Evolutionary conservation across 2,888 invertebrate genomes (phyloP), one percentile per base, ranked within the genome.

Genomic region (Cecidostiba fungosa): DNA sequence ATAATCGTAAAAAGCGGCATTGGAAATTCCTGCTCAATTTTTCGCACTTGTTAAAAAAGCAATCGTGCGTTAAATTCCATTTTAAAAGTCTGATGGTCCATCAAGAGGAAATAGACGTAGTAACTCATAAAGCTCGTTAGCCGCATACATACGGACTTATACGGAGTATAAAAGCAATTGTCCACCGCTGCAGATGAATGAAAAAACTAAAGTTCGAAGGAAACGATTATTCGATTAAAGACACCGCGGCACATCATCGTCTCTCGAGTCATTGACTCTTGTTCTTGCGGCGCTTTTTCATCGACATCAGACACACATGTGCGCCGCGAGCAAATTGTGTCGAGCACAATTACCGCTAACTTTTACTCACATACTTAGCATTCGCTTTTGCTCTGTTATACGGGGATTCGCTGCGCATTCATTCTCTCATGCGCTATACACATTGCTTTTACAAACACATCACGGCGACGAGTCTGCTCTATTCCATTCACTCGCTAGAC

Each of bases 151-250:
- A 39, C 8, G 39, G 0, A 6, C n/a, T n/a, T n/a, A n/a, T n/a
- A 32, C 12, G 29, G 6, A 6, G 16, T 26, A 76, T 69, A 26
- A 66, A 39, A 32, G 14, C 39, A 82, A 82, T 82, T 69, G 70
- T 26, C n/a, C 26, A 32, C 14, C 23, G 36, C 26, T n/a, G n/a
- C n/a, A 19, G 69, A 82, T 54, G 54, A 81, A 66, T 32, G 36
- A 76, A 70, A 59, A 39, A 23, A 59, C 23, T 29, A 32, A 26
- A 54, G n/a, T 78, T 36, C 74, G 77, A 59, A 81, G 81, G 70
- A 85, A 85, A 81, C 62, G 47, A 77, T 81, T 77, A 85, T 26
- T 70, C 43, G 70, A 70, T 85, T 77, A 81, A 77, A 85, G 81
- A 62, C 70, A 43, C 76, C 50, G 62, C 72, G 23, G 6, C 36